Conservation (phyloP, 2,797 vertebrate genomes). For the Petrocephalus schoutedeni region DNA sequence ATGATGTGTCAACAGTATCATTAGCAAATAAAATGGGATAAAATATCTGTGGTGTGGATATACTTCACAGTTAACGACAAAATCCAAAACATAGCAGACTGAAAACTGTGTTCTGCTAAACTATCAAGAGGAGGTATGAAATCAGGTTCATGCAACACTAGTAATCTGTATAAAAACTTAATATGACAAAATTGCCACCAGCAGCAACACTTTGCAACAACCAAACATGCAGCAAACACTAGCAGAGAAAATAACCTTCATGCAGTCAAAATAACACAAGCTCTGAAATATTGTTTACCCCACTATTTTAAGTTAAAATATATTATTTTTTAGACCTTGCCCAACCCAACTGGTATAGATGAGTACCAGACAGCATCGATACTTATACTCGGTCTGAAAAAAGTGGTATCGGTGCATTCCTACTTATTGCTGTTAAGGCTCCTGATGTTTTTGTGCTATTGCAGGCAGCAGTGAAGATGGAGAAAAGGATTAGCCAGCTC, state of each 20-base stretch:
- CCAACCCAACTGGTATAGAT: neutral
- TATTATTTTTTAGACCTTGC: neutral
- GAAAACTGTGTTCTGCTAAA: neutral
- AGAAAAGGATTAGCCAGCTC: slow-evolving; percentile 76
- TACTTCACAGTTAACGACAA: neutral
- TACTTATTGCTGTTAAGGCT: too few species aligned
- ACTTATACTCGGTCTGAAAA: neutral
- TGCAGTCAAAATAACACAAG: neutral
- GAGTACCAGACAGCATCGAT: neutral
- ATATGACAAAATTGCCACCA: neutral
- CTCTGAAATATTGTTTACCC: neutral
- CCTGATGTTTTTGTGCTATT: neutral
- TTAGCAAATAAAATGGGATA: neutral
- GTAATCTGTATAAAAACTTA: neutral
- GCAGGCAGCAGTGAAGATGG: slow-evolving; percentile 96
- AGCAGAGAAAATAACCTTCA: neutral
- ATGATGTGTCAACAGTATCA: neutral
- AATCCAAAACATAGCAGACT: neutral
- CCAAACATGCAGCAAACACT: neutral
- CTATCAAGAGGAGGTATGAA: neutral
- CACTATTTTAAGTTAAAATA: neutral
- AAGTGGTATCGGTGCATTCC: neutral
- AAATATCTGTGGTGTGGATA: neutral
- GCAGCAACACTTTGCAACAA: neutral
- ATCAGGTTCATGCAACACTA: neutral